Evolutionary conservation across 2,113 vertebrate genomes (phyloP).

Genomic region (Atractosteus spatula): DNA sequence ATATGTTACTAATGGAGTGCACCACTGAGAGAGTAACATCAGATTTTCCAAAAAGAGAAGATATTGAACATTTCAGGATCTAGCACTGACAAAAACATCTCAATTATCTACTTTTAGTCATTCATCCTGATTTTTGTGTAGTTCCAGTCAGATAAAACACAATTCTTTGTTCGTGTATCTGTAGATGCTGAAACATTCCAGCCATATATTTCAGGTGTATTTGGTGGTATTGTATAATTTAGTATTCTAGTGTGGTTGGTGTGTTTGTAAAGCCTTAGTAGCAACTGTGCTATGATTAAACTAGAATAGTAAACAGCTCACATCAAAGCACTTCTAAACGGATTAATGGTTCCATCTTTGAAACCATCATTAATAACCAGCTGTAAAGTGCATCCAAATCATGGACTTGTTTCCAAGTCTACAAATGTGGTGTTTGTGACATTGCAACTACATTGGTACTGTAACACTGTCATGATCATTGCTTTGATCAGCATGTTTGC

Average conservation of each 20-base stretch:
- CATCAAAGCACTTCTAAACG: not conserved
- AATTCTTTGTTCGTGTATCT: not conserved
- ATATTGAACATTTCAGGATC: not conserved
- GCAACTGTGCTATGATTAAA: not conserved
- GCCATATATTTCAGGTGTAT: not conserved
- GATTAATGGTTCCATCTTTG: not conserved
- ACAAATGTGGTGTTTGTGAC: not conserved
- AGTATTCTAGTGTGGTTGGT: not conserved
- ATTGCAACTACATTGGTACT: not conserved
- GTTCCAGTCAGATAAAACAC: not conserved
- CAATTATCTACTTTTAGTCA: not conserved
- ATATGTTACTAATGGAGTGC: not conserved
- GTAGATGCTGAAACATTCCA: not conserved
- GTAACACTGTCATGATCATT: not conserved
- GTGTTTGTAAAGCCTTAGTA: not conserved
- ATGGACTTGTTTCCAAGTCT: not conserved
- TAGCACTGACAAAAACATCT: not conserved
- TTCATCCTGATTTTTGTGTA: not conserved
- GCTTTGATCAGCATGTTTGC: not conserved
- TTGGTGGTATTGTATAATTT: not conserved
- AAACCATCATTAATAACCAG: not conserved
- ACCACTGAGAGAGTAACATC: not conserved
- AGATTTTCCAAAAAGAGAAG: not conserved
- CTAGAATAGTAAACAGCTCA: not conserved
- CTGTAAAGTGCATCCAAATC: not conserved